A percentile compares a stretch with the other conserved stretches of the same genome.
Conservation (phyloP, 2,888 invertebrate species). For the Hydraecia micacea region DNA sequence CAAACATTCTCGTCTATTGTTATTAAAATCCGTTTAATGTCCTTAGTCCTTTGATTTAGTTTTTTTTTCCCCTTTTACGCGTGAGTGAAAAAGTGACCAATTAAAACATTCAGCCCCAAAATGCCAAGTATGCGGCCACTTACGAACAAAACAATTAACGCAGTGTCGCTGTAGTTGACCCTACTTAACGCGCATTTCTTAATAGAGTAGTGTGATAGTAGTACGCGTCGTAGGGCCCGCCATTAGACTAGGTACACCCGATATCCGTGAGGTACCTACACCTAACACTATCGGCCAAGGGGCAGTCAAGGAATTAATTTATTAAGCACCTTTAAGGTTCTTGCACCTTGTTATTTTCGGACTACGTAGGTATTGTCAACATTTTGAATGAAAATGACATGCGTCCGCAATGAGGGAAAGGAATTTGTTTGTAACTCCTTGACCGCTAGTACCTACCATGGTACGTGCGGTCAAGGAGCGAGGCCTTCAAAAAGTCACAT, state of each 20-base stretch:
- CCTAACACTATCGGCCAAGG: not conserved
- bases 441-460: too few relatives aligned
- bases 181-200: slow-evolving; percentile 29
- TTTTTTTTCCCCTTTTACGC: not conserved
- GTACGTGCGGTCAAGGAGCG: too few relatives aligned
- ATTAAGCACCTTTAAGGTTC: not conserved
- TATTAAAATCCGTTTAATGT: not conserved
- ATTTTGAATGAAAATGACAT: too few relatives aligned
- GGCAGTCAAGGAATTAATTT: not conserved
- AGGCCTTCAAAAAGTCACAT: too few relatives aligned
- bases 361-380: too few relatives aligned
- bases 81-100: not conserved
- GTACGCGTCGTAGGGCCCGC: not conserved
- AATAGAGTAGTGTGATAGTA: not conserved
- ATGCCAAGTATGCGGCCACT: slow-evolving; percentile 6
- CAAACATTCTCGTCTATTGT: not conserved
- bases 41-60: not conserved
- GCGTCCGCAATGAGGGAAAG: too few relatives aligned
- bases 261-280: too few relatives aligned
- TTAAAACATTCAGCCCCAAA: slow-evolving; percentile 1
- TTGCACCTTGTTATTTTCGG: too few relatives aligned
- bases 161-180: slow-evolving; percentile 35
- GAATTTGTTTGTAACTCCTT: too few relatives aligned
- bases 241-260: too few relatives aligned
- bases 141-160: slow-evolving; percentile 22